Base-by-base conservation (phyloP, 2,113 vertebrate genomes). In the Xyrauchen texanus region DNA sequence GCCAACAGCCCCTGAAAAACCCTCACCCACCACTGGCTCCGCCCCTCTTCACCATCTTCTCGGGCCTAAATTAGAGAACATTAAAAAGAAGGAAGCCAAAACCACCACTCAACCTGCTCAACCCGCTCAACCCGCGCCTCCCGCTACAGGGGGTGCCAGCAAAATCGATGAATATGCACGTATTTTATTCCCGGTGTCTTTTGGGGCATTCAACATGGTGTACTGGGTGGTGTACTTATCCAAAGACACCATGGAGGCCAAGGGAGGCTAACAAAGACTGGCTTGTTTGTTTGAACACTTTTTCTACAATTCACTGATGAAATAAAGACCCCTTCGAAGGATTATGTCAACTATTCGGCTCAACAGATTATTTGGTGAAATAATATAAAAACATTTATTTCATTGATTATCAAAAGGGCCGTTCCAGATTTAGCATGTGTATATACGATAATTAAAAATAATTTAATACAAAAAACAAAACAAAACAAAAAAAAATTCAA, bases 181-280 rank as follows among this genome's bases (percentile, higher is more conserved):
- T 71, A 98, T 99, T 94, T 93, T 99, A 82, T 99, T 99, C 88
- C 97, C 98, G 63, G 95, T 99, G 86, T 96, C 97, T 69, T 99
- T 99, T 3, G 96, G 96, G 82, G 97, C 95, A 76, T 99, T 99
- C 90, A 99, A 99, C 88, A 97, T 99, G 96, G 98, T 99, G 78
- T 99, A 99, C 90, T 99, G 98, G 98, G 98, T 99, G 85, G 97
- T 99, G 79, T 99, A 99, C 93, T 92, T 99, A 90, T 99, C 98
- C 8, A 99, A 96, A 90, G 98, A 99, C 86, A 97, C 96, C 4
- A 95, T 96, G 95, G 95, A 96, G 90, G 92, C 93, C 84, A 94
- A 92, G 3, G 94, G 93, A 87, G 95, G 91, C 83, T 94, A 94
- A 92, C 89, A 92, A 49, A 90, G 21, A 34, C 21, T 34, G 89